Evolutionary conservation across 23 tunicate genomes (phyloP), one percentile per base, ranked within the genome.

Genomic region (Halocynthia aurantium): DNA sequence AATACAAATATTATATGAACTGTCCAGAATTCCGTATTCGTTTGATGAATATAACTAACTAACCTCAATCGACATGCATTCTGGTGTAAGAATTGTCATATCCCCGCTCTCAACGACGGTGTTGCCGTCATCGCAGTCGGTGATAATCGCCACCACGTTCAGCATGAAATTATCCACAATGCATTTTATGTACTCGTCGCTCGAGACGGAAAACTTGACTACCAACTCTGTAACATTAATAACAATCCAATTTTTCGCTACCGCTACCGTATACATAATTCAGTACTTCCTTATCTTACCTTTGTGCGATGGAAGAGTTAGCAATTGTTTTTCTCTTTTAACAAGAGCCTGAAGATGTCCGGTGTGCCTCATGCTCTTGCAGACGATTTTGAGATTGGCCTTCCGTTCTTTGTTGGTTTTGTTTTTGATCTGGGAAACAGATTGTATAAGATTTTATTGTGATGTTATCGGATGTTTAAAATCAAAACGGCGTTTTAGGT

Each of bases 151-250:
- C 52, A 50, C 50, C 18, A 62, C 73, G 40, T 84, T 69, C 7
- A 87, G 81, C 65, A 81, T 83, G 56, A 62, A 68, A 55, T 87
- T 69, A 58, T 87, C 93, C 57, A 76, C 85, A 22, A 87, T 79
- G 52, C 62, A 80, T 61, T 74, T 79, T 53, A 76, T 81, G 76
- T 87, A 87, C 8, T 87, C 86, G 22, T 19, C 80, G 18, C 65
- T 74, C 6, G 76, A 64, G 15, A 85, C 20, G 12, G 71, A 54
- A 44, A 79, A 77, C n/a, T 13, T 52, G 44, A 77, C 73, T 10
- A 52, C 83, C 31, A 70, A 56, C 11, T 20, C 88, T 84, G 83
- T 31, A 31, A 31, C 44, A 31, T 31, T 31, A 1, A 31, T 31
- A 1, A 31, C 44, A 31, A 4, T 31, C 44, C 1, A 31, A 31